Conservation (phyloP, 2,113 vertebrate species). For the Clarias gariepinus region DNA sequence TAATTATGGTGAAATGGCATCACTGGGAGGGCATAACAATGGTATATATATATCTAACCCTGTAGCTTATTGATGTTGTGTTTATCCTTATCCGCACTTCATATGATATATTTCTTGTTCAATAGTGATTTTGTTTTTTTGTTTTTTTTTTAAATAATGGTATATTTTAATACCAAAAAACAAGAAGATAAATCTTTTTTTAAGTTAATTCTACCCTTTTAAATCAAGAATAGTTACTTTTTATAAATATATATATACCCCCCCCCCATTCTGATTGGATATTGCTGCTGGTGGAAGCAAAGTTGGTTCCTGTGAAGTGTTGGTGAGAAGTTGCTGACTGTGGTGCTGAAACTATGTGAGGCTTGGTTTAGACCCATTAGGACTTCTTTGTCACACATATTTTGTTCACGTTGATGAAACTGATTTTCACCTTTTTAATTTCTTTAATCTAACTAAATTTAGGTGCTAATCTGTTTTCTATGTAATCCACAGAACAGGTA, state of each 20-base stretch:
- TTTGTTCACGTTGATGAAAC: background rate
- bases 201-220: too few relatives aligned
- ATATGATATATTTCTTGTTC: background rate
- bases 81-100: background rate
- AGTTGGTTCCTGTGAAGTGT: background rate
- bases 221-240: too few relatives aligned
- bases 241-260: too few relatives aligned
- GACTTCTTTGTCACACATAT: background rate
- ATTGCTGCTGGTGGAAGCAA: background rate
- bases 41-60: background rate
- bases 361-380: background rate
- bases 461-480: background rate
- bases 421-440: background rate
- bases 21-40: background rate
- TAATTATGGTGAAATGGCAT: slow-evolving; percentile 5
- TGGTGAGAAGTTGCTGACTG: background rate
- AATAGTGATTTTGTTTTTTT: slow-evolving; percentile 13
- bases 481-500: background rate
- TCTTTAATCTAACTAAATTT: background rate
- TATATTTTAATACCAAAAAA: slow-evolving; percentile 20
- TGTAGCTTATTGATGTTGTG: background rate
- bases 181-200: background rate
- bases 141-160: too few relatives aligned
- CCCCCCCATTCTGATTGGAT: background rate
- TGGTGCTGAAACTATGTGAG: background rate